Conservation (phyloP, 2,113 vertebrate genomes). For the Ciconia maguari region DNA sequence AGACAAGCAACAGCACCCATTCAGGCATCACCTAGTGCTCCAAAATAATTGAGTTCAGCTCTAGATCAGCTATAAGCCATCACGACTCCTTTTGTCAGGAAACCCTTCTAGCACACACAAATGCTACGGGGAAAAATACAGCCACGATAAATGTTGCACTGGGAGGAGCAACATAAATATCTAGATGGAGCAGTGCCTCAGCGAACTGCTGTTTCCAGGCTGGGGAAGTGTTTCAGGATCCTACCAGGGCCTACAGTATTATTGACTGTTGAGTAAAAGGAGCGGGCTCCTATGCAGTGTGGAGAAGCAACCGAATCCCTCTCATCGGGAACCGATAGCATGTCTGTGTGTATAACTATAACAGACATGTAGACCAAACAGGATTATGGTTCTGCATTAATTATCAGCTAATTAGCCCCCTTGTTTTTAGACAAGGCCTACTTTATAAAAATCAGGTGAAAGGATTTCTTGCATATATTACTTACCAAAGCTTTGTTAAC, state of each 20-base stretch:
- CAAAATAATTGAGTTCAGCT: not conserved
- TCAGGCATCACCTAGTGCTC: not conserved
- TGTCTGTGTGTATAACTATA: not conserved
- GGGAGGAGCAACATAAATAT: not conserved
- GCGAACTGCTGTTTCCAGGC: not conserved
- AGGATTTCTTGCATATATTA: conserved; percentile 23
- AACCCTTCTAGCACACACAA: not conserved
- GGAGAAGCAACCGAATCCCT: not conserved
- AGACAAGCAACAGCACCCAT: not conserved
- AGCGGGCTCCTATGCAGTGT: not conserved
- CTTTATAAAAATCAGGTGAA: conserved; percentile 12
- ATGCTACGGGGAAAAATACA: not conserved
- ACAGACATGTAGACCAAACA: not conserved
- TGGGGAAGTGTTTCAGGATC: not conserved
- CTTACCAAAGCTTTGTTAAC: conserved; percentile 18
- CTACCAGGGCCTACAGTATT: not conserved
- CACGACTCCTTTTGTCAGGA: not conserved
- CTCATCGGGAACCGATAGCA: not conserved
- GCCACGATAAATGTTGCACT: not conserved
- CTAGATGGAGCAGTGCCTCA: not conserved
- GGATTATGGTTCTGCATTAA: conserved; percentile 4
- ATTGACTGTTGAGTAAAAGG: not conserved
- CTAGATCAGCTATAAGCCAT: not conserved
- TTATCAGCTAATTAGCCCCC: conserved; percentile 23
- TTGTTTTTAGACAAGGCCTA: not conserved